Evolutionary conservation across 2,888 invertebrate species (phyloP).

Genomic region (Laothoe populi): DNA sequence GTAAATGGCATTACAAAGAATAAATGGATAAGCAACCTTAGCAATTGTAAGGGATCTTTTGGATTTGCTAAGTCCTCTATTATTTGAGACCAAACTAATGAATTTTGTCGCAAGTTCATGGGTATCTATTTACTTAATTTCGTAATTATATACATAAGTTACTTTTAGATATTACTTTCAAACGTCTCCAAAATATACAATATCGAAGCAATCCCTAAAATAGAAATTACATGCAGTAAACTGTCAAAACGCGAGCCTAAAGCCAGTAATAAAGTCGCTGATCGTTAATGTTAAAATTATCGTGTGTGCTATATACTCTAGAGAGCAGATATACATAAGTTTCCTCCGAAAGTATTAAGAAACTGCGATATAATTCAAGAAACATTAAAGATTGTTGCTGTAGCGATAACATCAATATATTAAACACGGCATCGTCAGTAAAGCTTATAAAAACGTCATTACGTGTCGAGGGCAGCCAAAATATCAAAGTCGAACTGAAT

Average conservation of each 20-base stretch:
- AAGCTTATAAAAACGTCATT: constrained; percentile 43
- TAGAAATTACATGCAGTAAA: too few relatives aligned
- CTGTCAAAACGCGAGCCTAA: too few relatives aligned
- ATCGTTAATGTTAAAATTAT: background rate
- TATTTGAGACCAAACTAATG: constrained; percentile 35
- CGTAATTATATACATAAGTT: too few relatives aligned
- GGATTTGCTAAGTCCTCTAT: background rate
- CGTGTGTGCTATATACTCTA: background rate
- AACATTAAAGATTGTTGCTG: constrained; percentile 39
- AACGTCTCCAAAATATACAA: too few relatives aligned
- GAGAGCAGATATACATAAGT: background rate
- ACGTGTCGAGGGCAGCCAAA: constrained; percentile 49
- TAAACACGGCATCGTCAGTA: constrained; percentile 39
- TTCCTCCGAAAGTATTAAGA: constrained; percentile 36
- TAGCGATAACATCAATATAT: constrained; percentile 43
- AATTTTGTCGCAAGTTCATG: constrained; percentile 33
- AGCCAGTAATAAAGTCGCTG: background rate
- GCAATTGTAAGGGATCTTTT: background rate
- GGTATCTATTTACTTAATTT: background rate
- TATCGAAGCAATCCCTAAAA: too few relatives aligned
- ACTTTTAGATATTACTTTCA: too few relatives aligned
- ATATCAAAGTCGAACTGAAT: constrained; percentile 53
- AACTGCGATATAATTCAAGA: constrained; percentile 37
- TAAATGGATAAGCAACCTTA: background rate
- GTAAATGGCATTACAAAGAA: background rate